These are phyloP conservation scores for Oscheius sp. DNA, from an alignment of 2,888 invertebrate species.

Conservation along the genomic window DNA sequence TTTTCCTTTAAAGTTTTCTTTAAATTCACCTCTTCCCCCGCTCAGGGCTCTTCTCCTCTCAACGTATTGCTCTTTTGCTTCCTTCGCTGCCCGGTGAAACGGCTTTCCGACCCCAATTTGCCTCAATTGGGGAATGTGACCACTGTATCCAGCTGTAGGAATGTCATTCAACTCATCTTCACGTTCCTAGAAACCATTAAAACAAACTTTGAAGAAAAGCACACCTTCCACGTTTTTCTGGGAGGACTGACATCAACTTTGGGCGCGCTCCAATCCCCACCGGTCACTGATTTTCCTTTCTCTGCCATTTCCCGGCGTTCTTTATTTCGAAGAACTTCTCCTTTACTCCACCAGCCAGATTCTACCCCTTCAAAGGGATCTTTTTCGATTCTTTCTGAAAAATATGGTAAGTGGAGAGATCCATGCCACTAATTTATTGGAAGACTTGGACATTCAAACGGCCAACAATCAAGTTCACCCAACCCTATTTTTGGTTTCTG, in stretches of 20 bases:
- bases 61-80: constrained; percentile 60
- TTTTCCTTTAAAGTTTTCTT: too few species aligned
- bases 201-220: not conserved
- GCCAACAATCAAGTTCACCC: too few species aligned
- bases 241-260: constrained; percentile 24
- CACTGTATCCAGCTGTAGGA: constrained; percentile 61
- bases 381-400: constrained; percentile 48
- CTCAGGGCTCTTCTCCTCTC: constrained; percentile 43
- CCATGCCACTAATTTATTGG: too few species aligned
- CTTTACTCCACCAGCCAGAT: constrained; percentile 60
- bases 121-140: constrained; percentile 57
- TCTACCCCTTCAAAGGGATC: constrained; percentile 63
- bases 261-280: constrained; percentile 46
- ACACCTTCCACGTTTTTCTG: constrained; percentile 19
- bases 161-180: constrained; percentile 48
- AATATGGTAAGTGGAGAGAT: too few species aligned
- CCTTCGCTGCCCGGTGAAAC: constrained; percentile 57
- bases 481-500: too few species aligned
- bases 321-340: constrained; percentile 59
- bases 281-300: constrained; percentile 47
- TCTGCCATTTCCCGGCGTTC: constrained; percentile 55
- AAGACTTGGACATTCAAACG: too few species aligned
- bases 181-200: not conserved
- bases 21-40: constrained; percentile 20
- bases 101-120: constrained; percentile 58